Base-by-base conservation (phyloP, 2,113 vertebrate genomes). In the Bambusicola thoracicus region DNA sequence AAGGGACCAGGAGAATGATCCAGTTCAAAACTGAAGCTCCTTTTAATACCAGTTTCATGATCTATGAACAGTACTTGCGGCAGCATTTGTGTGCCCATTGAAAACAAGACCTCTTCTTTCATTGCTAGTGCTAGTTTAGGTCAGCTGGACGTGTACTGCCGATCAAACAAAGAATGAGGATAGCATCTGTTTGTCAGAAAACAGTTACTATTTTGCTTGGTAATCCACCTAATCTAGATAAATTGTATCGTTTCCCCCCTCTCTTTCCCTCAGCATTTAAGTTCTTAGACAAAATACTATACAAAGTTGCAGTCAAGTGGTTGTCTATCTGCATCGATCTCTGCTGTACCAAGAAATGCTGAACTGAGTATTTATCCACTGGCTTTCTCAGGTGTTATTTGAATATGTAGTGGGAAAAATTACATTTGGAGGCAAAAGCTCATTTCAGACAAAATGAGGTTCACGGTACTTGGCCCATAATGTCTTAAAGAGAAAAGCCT, bases 351-450 rank as follows among this genome's bases (percentile, higher is more conserved):
- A 32, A 68, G 87, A 24, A 91, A 9, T 27, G 53, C 36, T 55
- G 72, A 86, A 62, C 67, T 43, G 30, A 85, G 36, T 66, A 11
- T 93, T 85, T 91, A 16, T 85, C 22, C 41, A 85, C 49, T 85
- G 72, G 6, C 74, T 44, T 78, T 61, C 41, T 93, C 24, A 69
- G 48, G 30, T 85, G 44, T 32, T 59, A 46, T 63, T 79, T 81
- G 83, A 73, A 85, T 34, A 61, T 13, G 32, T 15, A 48, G 63
- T 69, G 44, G 41, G 40, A 92, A 66, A 73, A 94, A 84, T 17
- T 78, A 55, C 65, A 59, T 29, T 48, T 1, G 0, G 85, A 89
- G 32, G 67, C 66, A 69, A 77, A 80, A 82, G 62, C 34, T 80
- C 61, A 10, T 69, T 80, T 84, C 51, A 58, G 46, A 69, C 44